Conservation (phyloP, 2,113 vertebrate species). For the Dendrocopos noguchii region DNA sequence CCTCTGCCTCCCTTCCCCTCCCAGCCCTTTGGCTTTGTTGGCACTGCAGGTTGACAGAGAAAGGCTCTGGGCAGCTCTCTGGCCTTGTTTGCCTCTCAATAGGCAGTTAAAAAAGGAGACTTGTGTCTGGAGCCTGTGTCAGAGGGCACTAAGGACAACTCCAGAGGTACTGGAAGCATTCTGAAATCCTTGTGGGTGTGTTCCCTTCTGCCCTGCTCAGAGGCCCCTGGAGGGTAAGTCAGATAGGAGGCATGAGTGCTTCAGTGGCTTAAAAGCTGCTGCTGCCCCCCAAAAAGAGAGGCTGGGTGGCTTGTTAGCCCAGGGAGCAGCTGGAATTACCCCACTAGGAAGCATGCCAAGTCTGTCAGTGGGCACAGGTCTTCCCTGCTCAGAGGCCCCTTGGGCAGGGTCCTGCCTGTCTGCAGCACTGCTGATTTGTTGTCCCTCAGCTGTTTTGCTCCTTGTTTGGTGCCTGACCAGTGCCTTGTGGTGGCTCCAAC, state of each 20-base stretch:
- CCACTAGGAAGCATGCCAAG: no score
- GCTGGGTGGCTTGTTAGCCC: no score
- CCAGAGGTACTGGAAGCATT: background rate
- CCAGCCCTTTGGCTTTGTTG: background rate
- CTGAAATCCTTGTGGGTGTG: background rate
- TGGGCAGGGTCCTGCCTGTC: background rate
- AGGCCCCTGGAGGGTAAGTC: background rate
- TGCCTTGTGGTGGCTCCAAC: background rate
- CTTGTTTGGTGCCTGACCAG: background rate
- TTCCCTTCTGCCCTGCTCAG: background rate
- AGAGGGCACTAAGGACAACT: background rate
- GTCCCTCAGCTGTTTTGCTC: background rate
- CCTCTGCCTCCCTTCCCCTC: background rate
- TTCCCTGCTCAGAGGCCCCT: background rate
- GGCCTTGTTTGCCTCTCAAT: background rate
- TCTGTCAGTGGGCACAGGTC: background rate
- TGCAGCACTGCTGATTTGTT: background rate
- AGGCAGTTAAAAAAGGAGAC: background rate
- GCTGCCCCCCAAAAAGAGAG: no score
- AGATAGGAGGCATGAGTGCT: no score
- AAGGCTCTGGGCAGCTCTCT: background rate
- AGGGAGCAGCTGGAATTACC: no score
- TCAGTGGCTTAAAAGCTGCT: no score
- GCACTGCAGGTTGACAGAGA: background rate
- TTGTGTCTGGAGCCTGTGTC: background rate